Conservation (phyloP, 35 echinoderm and acorn worm genomes). For the Heliocidaris erythrogramma region DNA sequence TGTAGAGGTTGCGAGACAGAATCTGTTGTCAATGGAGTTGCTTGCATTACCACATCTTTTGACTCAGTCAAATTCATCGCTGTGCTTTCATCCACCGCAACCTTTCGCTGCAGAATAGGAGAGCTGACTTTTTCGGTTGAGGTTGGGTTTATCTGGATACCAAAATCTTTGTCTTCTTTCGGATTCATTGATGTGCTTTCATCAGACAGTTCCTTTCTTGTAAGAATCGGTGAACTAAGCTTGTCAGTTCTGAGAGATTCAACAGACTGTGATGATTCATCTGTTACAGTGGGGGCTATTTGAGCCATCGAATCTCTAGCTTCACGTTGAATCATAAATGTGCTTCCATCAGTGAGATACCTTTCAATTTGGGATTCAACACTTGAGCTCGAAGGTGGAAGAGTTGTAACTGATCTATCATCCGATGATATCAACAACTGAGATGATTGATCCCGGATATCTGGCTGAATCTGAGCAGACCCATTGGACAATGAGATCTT, state of each 20-base stretch:
- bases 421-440: not conserved
- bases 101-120: slow-evolving; percentile 12
- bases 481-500: not conserved
- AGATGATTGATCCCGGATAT: slow-evolving; percentile 23
- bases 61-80: not conserved
- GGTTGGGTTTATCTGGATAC: not conserved
- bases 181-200: not conserved
- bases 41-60: not conserved
- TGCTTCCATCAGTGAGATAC: not conserved
- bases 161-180: not conserved
- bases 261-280: not conserved
- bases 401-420: not conserved
- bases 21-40: not conserved
- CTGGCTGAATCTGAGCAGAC: not conserved
- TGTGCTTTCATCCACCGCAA: not conserved
- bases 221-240: not conserved
- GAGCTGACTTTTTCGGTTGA: slow-evolving; percentile 10
- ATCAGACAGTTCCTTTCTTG: not conserved
- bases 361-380: not conserved
- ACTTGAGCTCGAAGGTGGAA: not conserved
- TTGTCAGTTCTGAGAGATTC: not conserved
- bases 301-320: not conserved
- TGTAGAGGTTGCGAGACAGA: not conserved
- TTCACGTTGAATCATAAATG: not conserved
- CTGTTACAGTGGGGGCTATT: not conserved